phyloP scores from a whole-genome alignment of 2,113 vertebrate genomes.

The Donacobius atricapilla region DNA sequence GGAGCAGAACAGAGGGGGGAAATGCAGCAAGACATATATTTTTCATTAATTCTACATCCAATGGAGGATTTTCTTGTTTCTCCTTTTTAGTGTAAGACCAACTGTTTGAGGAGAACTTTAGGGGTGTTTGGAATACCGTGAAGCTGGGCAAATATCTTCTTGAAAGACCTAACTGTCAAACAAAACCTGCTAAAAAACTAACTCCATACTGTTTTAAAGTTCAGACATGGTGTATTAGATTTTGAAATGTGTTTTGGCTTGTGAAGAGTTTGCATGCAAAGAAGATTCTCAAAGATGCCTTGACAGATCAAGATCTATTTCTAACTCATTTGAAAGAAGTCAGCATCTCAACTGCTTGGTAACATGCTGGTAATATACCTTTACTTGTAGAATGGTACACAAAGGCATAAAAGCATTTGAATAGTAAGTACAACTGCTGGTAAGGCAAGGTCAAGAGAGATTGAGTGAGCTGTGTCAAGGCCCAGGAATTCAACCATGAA shows the following conservation, averaged over 20 bases:
- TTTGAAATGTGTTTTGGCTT: neutral
- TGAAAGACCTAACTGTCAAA: neutral
- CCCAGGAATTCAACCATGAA: neutral
- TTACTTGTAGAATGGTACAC: neutral
- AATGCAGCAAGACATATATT: neutral
- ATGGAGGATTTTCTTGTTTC: neutral
- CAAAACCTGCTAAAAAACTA: neutral
- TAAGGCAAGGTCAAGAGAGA: neutral
- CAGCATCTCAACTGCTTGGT: neutral
- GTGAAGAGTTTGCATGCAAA: neutral
- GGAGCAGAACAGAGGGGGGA: rapidly evolving
- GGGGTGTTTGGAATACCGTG: neutral
- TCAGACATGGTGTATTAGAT: neutral
- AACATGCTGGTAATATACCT: neutral
- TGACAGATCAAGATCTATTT: neutral
- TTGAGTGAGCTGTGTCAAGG: neutral
- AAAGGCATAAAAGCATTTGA: neutral
- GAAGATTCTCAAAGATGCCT: neutral
- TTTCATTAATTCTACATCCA: neutral
- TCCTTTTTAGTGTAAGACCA: neutral
- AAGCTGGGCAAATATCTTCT: neutral
- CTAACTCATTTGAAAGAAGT: neutral
- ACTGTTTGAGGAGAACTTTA: neutral
- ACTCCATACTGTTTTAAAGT: neutral
- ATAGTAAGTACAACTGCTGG: neutral